phyloP scores from a whole-genome alignment of 2,113 vertebrate species.

The Aptenodytes patagonicus region DNA sequence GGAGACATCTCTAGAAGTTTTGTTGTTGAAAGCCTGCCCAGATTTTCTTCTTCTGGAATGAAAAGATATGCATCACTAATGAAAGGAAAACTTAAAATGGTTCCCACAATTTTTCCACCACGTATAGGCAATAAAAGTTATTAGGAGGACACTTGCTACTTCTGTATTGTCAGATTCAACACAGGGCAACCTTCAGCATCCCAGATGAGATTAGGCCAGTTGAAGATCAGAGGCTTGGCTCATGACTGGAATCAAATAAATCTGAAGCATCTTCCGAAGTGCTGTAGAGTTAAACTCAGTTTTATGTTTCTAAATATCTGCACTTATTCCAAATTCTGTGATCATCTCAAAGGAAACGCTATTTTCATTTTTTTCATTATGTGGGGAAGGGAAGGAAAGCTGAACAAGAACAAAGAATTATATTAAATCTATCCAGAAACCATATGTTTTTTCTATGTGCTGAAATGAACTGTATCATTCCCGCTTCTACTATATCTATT shows the following conservation, averaged over 20 bases:
- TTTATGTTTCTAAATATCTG: background rate
- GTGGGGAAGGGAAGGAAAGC: background rate
- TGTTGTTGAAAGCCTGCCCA: background rate
- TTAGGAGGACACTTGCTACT: background rate
- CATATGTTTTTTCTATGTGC: background rate
- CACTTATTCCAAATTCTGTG: background rate
- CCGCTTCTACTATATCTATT: background rate
- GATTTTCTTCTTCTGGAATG: background rate
- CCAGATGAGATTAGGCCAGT: background rate
- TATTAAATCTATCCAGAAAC: background rate
- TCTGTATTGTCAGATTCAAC: background rate
- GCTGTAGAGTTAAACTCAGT: background rate
- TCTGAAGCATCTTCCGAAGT: background rate
- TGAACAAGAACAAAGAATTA: background rate
- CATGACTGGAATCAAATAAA: background rate
- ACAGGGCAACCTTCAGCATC: background rate
- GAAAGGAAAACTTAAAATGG: background rate
- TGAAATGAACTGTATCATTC: background rate
- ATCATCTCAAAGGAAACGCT: background rate
- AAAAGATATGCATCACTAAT: background rate
- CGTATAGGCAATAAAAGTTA: background rate
- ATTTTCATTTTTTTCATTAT: background rate
- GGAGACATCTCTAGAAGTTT: background rate
- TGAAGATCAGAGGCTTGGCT: background rate
- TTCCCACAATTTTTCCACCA: background rate